A percentile compares a stretch with the other conserved stretches of the same genome.
These are phyloP conservation scores for Erynnis tages DNA, from an alignment of 2,888 invertebrate genomes.

Conservation along the genomic window DNA sequence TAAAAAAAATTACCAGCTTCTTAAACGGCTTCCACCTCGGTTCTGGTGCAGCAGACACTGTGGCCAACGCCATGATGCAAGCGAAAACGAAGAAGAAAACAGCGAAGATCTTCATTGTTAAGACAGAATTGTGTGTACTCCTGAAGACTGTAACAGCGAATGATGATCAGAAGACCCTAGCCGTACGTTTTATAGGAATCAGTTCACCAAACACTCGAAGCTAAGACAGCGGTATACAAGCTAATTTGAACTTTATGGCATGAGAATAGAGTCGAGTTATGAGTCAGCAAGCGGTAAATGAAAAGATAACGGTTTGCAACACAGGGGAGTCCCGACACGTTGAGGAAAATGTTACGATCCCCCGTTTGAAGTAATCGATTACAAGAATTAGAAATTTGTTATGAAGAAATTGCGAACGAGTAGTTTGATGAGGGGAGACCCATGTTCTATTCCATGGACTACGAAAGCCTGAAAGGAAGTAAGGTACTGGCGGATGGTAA, in stretches of 20 bases:
- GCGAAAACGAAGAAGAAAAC: constrained; percentile 40
- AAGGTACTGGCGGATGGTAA: no score
- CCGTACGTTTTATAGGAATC: neutral
- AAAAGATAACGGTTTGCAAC: constrained; percentile 3
- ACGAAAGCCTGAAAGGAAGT: no score
- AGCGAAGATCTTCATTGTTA: constrained; percentile 27
- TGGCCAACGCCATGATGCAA: constrained; percentile 34
- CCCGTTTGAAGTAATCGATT: no score
- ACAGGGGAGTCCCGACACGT: constrained; percentile 10
- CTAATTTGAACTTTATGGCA: constrained; percentile 1
- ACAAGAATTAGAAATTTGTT: no score
- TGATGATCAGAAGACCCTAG: neutral
- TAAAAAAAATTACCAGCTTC: constrained; percentile 41
- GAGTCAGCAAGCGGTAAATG: neutral
- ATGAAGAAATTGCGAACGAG: no score
- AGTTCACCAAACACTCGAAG: neutral
- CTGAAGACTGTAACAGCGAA: neutral
- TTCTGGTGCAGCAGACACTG: constrained; percentile 37
- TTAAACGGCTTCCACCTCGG: constrained; percentile 44
- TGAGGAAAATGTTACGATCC: neutral
- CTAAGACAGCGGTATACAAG: neutral
- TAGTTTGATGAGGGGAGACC: no score
- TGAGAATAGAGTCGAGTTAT: neutral
- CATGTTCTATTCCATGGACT: no score
- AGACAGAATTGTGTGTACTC: neutral